Conservation (phyloP, 2,888 invertebrate species). For the Silvanus unidentatus region DNA sequence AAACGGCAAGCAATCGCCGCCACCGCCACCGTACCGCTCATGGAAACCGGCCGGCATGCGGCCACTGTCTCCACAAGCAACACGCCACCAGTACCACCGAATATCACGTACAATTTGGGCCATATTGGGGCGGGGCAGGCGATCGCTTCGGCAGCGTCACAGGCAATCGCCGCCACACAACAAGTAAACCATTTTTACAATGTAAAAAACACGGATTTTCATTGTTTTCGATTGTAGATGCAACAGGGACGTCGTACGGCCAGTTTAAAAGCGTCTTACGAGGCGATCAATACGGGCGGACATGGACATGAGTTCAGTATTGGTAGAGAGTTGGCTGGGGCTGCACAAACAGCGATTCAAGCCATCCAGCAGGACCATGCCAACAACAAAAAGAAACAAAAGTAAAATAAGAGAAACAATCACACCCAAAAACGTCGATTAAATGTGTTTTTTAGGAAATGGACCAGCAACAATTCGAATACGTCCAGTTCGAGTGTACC, state of each 20-base stretch:
- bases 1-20: conserved; percentile 45
- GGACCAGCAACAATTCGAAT: conserved; percentile 28
- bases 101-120: conserved; percentile 64
- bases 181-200: conserved; percentile 51
- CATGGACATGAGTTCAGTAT: conserved; percentile 62
- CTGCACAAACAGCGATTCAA: conserved; percentile 67
- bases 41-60: conserved; percentile 32
- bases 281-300: conserved; percentile 69
- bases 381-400: conserved; percentile 59
- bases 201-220: not conserved
- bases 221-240: conserved; percentile 55
- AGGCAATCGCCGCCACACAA: conserved; percentile 93
- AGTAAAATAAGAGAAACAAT: too few relatives aligned
- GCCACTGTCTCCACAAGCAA: conserved; percentile 7
- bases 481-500: conserved; percentile 24
- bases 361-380: conserved; percentile 56
- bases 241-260: conserved; percentile 90
- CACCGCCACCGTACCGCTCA: conserved; percentile 29
- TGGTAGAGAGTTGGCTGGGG: conserved; percentile 64
- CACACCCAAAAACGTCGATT: too few relatives aligned
- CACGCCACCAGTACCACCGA: conserved; percentile 42
- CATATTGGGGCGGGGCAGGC: conserved; percentile 84
- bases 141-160: conserved; percentile 90
- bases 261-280: conserved; percentile 91
- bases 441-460: conserved; percentile 38